These are phyloP conservation scores for Lordiphosa collinella DNA, from an alignment of 1,140 invertebrate genomes.

Conservation along the genomic window DNA sequence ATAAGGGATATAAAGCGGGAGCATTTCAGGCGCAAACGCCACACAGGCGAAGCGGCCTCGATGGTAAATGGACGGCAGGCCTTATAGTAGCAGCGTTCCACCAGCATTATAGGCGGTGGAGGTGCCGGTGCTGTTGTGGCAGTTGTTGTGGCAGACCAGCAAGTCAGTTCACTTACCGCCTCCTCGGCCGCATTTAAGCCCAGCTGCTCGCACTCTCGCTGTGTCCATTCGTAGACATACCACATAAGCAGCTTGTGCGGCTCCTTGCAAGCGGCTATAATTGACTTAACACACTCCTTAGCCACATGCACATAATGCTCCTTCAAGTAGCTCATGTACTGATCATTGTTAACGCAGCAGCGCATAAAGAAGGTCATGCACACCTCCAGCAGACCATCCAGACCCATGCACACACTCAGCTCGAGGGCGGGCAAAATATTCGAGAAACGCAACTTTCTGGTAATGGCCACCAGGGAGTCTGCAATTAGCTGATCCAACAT, in stretches of 20 bases:
- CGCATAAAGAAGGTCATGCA: constrained; percentile 73
- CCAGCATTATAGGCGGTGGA: constrained; percentile 20
- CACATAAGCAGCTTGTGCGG: constrained; percentile 65
- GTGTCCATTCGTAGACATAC: constrained; percentile 77
- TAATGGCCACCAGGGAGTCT: constrained; percentile 50
- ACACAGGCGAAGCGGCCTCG: constrained; percentile 45
- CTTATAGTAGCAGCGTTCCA: constrained; percentile 75
- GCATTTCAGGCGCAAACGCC: constrained; percentile 49
- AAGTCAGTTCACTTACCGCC: neutral
- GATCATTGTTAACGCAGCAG: constrained; percentile 67
- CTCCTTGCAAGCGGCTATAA: constrained; percentile 68
- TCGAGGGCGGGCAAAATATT: constrained; percentile 73
- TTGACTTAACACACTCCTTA: constrained; percentile 73
- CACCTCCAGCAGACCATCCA: constrained; percentile 62
- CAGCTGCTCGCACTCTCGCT: constrained; percentile 64
- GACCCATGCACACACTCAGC: constrained; percentile 67
- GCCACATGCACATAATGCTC: constrained; percentile 70
- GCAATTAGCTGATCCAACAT: constrained; percentile 62
- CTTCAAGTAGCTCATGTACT: constrained; percentile 61
- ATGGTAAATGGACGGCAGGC: constrained; percentile 71
- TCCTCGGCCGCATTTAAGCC: constrained; percentile 45
- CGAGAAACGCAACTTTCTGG: constrained; percentile 60
- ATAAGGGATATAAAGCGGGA: constrained; percentile 66
- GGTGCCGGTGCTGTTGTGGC: constrained; percentile 1
- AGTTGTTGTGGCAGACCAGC: constrained; percentile 13